Evolutionary conservation across 2,113 vertebrate species (phyloP).

Genomic region (Egretta garzetta): DNA sequence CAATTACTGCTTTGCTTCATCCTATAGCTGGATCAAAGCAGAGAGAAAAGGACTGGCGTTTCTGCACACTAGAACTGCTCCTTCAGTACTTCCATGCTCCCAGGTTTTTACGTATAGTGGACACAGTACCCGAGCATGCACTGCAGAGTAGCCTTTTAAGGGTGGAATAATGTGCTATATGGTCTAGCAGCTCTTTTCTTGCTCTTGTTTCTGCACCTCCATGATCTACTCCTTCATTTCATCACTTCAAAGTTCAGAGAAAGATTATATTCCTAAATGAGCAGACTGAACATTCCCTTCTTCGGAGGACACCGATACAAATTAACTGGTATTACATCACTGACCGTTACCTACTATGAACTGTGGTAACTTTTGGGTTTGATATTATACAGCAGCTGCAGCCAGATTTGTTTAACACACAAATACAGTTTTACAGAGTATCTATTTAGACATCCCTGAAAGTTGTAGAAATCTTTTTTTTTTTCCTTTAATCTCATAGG

Average conservation of each 20-base stretch:
- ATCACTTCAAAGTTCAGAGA: neutral
- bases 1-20: conserved; percentile 56
- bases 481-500: neutral
- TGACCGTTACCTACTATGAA: neutral
- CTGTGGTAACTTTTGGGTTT: neutral
- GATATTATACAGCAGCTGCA: neutral
- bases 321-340: neutral
- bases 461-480: neutral
- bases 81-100: neutral
- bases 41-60: conserved; percentile 8
- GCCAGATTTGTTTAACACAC: neutral
- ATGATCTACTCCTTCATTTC: neutral
- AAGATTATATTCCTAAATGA: neutral
- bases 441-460: neutral
- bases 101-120: neutral
- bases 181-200: conserved; percentile 12
- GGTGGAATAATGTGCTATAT: neutral
- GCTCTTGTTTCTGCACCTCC: neutral
- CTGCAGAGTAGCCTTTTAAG: neutral
- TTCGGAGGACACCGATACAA: neutral
- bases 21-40: conserved; percentile 48
- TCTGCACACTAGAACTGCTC: neutral
- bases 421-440: neutral
- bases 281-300: neutral
- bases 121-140: conserved; percentile 16